These are phyloP conservation scores for Pollenia amentaria DNA, from an alignment of 2,888 invertebrate species.

Conservation along the genomic window DNA sequence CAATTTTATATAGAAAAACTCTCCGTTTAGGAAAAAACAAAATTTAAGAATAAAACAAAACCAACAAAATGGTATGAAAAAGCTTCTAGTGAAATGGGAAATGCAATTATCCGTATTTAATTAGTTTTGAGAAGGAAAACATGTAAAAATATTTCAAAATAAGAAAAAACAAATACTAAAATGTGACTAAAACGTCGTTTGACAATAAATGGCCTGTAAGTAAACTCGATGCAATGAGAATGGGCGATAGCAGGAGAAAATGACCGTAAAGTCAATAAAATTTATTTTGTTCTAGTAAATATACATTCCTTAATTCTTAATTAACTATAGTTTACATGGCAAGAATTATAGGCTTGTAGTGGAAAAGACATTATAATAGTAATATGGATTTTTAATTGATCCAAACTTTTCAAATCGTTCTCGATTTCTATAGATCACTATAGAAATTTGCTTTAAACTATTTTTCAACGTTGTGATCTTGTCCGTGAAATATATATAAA, in stretches of 20 bases:
- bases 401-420: too few species aligned
- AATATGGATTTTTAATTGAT: too few species aligned
- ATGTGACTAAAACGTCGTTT: not conserved
- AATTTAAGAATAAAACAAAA: slow-evolving; percentile 29
- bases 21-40: slow-evolving; percentile 1
- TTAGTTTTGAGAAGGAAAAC: slow-evolving; percentile 62
- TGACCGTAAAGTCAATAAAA: not conserved
- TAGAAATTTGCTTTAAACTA: too few species aligned
- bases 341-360: not conserved
- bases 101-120: slow-evolving; percentile 72
- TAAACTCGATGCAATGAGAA: not conserved
- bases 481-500: too few species aligned
- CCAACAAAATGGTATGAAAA: slow-evolving; percentile 24
- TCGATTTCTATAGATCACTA: too few species aligned
- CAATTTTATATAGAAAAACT: slow-evolving; percentile 7
- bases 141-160: slow-evolving; percentile 10
- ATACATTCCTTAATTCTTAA: not conserved
- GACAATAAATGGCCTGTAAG: slow-evolving; percentile 7
- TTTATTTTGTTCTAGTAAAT: not conserved
- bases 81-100: slow-evolving; percentile 25
- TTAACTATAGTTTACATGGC: not conserved
- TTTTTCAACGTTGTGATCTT: too few species aligned
- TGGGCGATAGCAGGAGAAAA: not conserved
- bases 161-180: slow-evolving; percentile 10
- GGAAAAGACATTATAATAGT: too few species aligned